A percentile compares a stretch with the other conserved stretches of the same genome.
Conservation (phyloP, 2,113 vertebrate species). For the Odontesthes bonariensis region DNA sequence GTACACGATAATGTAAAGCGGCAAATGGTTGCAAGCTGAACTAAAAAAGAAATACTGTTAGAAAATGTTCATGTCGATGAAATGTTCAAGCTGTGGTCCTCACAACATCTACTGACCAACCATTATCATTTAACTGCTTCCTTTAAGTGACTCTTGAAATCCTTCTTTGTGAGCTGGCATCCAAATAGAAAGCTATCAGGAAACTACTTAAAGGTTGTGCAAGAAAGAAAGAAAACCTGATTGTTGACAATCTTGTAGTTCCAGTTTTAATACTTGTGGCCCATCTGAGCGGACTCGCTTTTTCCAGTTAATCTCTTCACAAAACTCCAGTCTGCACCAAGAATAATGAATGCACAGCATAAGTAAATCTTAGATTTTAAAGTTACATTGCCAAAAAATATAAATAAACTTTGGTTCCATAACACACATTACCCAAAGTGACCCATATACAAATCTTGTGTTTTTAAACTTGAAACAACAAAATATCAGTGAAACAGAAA, state of each 20-base stretch:
- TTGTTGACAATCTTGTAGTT: neutral
- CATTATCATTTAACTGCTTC: too few species aligned
- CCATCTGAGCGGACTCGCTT: neutral
- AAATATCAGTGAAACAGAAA: conserved; percentile 47
- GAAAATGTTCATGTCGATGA: too few species aligned
- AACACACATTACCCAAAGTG: conserved; percentile 8
- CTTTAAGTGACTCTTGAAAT: too few species aligned
- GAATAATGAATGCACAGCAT: neutral
- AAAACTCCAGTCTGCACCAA: neutral
- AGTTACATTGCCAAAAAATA: neutral
- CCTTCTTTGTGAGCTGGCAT: too few species aligned
- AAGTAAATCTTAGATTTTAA: neutral
- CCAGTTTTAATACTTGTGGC: neutral
- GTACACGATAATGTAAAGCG: too few species aligned
- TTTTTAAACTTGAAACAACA: conserved; percentile 24
- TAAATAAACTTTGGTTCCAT: neutral
- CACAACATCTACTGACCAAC: too few species aligned
- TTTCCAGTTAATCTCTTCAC: neutral
- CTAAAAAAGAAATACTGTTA: too few species aligned
- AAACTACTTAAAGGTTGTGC: neutral
- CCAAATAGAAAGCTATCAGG: neutral
- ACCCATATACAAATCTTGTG: conserved; percentile 5
- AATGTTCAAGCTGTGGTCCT: too few species aligned
- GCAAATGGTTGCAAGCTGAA: too few species aligned
- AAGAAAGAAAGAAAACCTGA: neutral